Percentiles rank a stretch among this genome's conserved stretches.
Evolutionary conservation across 2,888 invertebrate species (phyloP).

Genomic region (Melanargia galathea): DNA sequence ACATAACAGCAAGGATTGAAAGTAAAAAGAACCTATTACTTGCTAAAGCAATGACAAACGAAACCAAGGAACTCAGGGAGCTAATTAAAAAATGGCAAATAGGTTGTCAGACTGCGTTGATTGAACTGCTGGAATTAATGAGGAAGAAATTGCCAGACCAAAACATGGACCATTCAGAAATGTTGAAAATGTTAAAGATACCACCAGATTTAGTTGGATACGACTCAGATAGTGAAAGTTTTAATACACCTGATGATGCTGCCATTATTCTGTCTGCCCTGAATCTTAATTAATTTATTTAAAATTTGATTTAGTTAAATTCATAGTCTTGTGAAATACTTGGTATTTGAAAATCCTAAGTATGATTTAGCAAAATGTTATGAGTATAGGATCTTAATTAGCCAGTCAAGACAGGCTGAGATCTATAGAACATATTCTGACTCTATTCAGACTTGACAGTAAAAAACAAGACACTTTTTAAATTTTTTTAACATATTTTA

Average conservation of each 20-base stretch:
- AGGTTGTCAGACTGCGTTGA: slow-evolving; percentile 78
- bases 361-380: too few species aligned
- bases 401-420: too few species aligned
- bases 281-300: slow-evolving; percentile 6
- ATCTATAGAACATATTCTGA: too few species aligned
- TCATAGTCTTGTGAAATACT: too few species aligned
- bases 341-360: too few species aligned
- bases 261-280: slow-evolving; percentile 55
- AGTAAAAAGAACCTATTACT: slow-evolving; percentile 67
- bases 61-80: slow-evolving; percentile 71
- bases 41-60: slow-evolving; percentile 64
- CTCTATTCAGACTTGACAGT: too few species aligned
- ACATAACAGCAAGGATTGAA: slow-evolving; percentile 66
- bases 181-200: slow-evolving; percentile 75
- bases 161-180: slow-evolving; percentile 72
- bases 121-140: slow-evolving; percentile 74
- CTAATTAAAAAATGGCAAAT: slow-evolving; percentile 80
- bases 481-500: too few species aligned
- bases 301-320: background rate
- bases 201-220: slow-evolving; percentile 74
- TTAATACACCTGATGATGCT: slow-evolving; percentile 66
- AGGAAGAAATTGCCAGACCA: slow-evolving; percentile 65
- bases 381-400: too few species aligned
- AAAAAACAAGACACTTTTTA: too few species aligned
- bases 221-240: slow-evolving; percentile 76